Base-by-base conservation (phyloP, 2,113 vertebrate species). In the Microtus ochrogaster region DNA sequence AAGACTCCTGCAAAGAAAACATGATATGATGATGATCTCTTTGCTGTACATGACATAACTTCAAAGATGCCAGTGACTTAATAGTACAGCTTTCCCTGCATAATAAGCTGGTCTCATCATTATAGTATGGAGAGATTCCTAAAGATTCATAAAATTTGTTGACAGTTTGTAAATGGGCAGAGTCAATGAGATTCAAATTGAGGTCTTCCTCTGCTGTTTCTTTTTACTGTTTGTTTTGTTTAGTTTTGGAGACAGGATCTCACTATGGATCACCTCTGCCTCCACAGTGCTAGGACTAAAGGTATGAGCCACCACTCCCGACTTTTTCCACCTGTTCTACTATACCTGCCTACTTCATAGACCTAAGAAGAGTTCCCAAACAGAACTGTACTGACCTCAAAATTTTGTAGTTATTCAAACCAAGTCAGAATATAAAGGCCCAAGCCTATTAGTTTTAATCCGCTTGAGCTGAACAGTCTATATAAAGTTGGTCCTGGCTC, bases 321-420 rank as follows among this genome's bases (percentile, higher is more conserved):
- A 2, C 26, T 41, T 44, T 55, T 63, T 91, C 44, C 65, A n/a
- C 72, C 86, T 93, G 83, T 78, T 94, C 70, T 89, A 90, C 14
- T 58, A 55, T 2, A 55, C 36, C 22, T 91, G 73, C 14, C 41
- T 74, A 26, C 85, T 95, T 90, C 86, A 77, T n/a, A 66, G 87
- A 76, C 68, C n/a, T 36, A 79, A 0, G 5, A 44, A 92, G 17
- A 91, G 41, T 87, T 41, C 55, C 28, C 76, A 89, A 92, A 91
- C 33, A 90, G 41, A 91, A 96, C 0, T 58, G 39, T 79, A 95
- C 11, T 93, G 70, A 95, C n/a, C 55, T 93, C 70, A 79, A 36
- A 89, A 95, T 55, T 70, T 55, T 90, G 41, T 65, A 92, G 74
- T 81, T 41, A 68, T 76, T 90, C 72, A 97, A 55, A 95, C 49